Base-by-base conservation (phyloP, 2,797 vertebrate species). In the Setipinna tenuifilis region DNA sequence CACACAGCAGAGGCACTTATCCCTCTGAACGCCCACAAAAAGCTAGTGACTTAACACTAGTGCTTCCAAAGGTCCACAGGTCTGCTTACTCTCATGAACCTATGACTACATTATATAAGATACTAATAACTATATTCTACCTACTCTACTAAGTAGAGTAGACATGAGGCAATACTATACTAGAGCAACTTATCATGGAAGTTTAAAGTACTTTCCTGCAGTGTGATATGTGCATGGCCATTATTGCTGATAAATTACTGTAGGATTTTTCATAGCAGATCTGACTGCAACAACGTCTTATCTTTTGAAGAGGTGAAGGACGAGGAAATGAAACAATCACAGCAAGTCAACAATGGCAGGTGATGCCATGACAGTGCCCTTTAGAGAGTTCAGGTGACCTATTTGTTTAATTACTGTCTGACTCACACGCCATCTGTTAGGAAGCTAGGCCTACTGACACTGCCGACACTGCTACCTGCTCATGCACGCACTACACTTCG, bases 351-450 rank as follows among this genome's bases (percentile, higher is more conserved):
- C 35, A 78, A 78, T 19, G 35, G 71, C 71, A 9, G 71, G 31
- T 21, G 71, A 19, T 78, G 19, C 1, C 19, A 6, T 44, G 31
- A 21, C 17, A 78, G 71, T 19, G 71, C 71, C 71, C 71, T 78
- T 10, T 35, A 19, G 35, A 44, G 61, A 78, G 46, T 31, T 82
- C 59, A 82, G 91, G 91, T 91, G 91, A 86, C 93, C 94, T 93
- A 94, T 95, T 93, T 93, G 92, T 94, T 93, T 93, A 94, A 94
- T 95, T 95, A 94, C 93, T 92, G 89, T 87, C 89, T 89, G 92
- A 94, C 91, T 92, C 91, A 86, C 90, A 85, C 90, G 48, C 93
- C 94, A 95, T 94, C 93, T 94, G 94, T 91, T 93, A 91, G 89
- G 92, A 91, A 91, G 92, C 91, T 91, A 21, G 44, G 75, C 75